These are phyloP conservation scores for Felis chaus DNA, from an alignment of 2,113 vertebrate genomes.

Conservation along the genomic window DNA sequence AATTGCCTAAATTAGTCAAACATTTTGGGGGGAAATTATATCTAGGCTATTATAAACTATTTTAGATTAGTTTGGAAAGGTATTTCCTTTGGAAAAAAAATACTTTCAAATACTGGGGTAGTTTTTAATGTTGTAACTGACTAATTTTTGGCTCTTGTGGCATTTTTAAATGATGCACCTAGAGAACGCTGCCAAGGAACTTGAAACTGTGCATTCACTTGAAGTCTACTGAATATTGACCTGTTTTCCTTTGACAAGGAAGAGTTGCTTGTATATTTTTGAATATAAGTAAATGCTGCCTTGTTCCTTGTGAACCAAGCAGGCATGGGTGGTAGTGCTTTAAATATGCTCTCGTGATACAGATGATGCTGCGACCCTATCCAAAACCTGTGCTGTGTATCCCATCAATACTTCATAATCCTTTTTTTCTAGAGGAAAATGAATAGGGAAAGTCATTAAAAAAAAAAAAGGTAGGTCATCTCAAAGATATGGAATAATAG, in stretches of 20 bases:
- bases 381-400: background rate
- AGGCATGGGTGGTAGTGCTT: background rate
- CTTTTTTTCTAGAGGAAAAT: constrained; percentile 42
- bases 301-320: background rate
- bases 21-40: background rate
- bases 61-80: constrained; percentile 3
- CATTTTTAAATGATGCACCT: background rate
- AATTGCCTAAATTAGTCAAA: background rate
- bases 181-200: background rate
- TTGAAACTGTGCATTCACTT: background rate
- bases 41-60: background rate
- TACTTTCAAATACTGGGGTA: background rate
- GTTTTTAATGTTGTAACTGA: background rate
- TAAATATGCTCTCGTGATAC: background rate
- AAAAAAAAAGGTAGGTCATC: background rate
- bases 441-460: background rate
- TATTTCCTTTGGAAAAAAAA: constrained; percentile 44
- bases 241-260: background rate
- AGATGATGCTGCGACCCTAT: background rate
- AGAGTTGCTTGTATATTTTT: background rate
- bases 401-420: background rate
- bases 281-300: background rate
- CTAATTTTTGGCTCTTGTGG: background rate
- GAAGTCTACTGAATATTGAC: background rate
- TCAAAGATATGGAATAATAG: constrained; percentile 25